Evolutionary conservation across 1,140 invertebrate species (phyloP).

Genomic region (Archivesica marissinica): DNA sequence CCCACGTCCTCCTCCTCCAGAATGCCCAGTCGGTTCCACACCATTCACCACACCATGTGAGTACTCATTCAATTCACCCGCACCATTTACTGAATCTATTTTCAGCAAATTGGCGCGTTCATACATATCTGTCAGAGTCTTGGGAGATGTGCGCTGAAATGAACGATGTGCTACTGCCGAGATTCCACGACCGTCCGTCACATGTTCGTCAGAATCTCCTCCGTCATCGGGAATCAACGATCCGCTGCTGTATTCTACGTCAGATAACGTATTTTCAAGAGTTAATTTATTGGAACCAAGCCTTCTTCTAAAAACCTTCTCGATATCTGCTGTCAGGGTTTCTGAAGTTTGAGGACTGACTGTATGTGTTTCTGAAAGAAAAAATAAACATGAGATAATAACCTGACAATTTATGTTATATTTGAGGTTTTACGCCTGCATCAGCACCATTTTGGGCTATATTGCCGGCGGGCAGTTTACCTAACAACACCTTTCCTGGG

Average conservation of each 20-base stretch:
- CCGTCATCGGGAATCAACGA: not conserved
- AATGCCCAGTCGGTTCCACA: not conserved
- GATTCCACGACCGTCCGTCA: not conserved
- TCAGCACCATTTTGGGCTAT: no score
- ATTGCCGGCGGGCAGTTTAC: no score
- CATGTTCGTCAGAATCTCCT: not conserved
- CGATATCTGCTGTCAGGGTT: not conserved
- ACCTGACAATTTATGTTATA: no score
- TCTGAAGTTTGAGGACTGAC: not conserved
- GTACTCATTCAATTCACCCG: not conserved
- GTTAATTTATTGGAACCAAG: not conserved
- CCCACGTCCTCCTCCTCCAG: not conserved
- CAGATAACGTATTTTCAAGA: not conserved
- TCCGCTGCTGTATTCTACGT: not conserved
- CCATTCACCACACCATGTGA: not conserved
- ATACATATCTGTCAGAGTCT: not conserved
- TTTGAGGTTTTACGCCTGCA: no score
- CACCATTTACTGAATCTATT: not conserved
- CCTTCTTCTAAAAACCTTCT: conserved; percentile 2
- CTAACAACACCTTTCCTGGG: no score
- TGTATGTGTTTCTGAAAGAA: not conserved
- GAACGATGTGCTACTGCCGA: conserved; percentile 7
- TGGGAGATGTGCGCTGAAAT: not conserved
- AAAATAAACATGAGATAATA: no score
- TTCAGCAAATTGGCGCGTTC: not conserved